Conservation (phyloP, 2,888 invertebrate species). For the Eledona agricola region DNA sequence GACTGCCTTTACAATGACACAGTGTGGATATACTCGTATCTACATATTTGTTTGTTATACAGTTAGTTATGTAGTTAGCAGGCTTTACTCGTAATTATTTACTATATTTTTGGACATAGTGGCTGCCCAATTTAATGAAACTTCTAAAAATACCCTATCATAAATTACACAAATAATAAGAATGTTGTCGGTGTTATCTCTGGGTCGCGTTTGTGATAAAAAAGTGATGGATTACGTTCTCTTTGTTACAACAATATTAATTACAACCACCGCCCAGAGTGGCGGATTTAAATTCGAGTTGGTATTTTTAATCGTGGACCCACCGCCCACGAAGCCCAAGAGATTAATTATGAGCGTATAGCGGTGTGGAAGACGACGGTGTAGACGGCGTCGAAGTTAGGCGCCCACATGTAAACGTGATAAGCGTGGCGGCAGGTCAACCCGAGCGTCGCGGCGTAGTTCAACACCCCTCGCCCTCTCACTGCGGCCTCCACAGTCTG, state of each 20-base stretch:
- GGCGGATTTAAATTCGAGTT: too few species aligned
- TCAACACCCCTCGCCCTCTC: conserved; percentile 50
- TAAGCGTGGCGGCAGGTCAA: conserved; percentile 60
- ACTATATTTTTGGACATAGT: too few species aligned
- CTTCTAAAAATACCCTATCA: not conserved
- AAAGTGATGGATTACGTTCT: conserved; percentile 16
- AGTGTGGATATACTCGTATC: too few species aligned
- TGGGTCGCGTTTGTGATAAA: not conserved
- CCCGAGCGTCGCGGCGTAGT: conserved; percentile 59
- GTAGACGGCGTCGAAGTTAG: too few species aligned
- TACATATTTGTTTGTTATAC: too few species aligned
- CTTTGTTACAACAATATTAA: conserved; percentile 7
- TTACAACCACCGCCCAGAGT: conserved; percentile 6
- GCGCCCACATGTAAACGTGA: conserved; percentile 46
- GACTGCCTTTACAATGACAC: too few species aligned
- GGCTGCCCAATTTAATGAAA: too few species aligned
- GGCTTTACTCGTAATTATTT: too few species aligned
- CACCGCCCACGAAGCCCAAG: conserved; percentile 9
- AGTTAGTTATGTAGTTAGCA: too few species aligned
- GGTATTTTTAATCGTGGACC: too few species aligned
- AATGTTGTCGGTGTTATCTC: conserved; percentile 2
- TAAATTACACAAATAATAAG: conserved; percentile 1
- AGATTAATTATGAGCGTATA: conserved; percentile 27
- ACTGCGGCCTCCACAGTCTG: conserved; percentile 51
- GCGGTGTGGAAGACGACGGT: conserved; percentile 10